Evolutionary conservation across 2,888 invertebrate genomes (phyloP).

Genomic region (Agrochola litura): DNA sequence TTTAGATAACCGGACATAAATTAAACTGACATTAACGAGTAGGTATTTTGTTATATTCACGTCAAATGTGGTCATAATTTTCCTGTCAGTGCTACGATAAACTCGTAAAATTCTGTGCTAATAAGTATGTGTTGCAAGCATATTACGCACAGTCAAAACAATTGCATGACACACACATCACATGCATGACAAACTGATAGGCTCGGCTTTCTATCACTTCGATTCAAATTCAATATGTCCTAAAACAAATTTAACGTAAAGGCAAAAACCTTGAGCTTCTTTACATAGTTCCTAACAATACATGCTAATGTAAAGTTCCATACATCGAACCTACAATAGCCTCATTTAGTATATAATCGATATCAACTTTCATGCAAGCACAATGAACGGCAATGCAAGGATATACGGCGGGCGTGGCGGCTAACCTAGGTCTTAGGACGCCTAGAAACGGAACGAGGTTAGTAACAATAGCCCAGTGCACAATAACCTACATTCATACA

Average conservation of each 20-base stretch:
- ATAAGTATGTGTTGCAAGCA: background rate
- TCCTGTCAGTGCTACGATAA: background rate
- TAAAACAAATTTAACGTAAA: background rate
- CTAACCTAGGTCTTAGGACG: conserved; percentile 59
- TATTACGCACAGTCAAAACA: too few relatives aligned
- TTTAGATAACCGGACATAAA: background rate
- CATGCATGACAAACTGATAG: background rate
- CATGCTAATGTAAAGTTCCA: background rate
- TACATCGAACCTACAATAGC: background rate
- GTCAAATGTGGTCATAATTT: background rate
- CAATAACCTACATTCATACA: conserved; percentile 55
- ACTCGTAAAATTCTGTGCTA: background rate
- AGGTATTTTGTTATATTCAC: background rate
- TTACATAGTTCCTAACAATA: background rate
- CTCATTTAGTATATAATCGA: conserved; percentile 16
- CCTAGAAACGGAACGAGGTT: conserved; percentile 58
- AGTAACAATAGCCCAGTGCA: conserved; percentile 41
- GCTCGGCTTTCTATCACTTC: background rate
- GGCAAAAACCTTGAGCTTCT: background rate
- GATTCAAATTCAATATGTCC: background rate
- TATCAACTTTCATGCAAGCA: conserved; percentile 39
- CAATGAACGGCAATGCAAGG: conserved; percentile 54
- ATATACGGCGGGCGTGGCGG: conserved; percentile 52
- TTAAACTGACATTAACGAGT: background rate
- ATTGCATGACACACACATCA: background rate